phyloP scores from a whole-genome alignment of 2,113 vertebrate species.

The Calypte anna region DNA sequence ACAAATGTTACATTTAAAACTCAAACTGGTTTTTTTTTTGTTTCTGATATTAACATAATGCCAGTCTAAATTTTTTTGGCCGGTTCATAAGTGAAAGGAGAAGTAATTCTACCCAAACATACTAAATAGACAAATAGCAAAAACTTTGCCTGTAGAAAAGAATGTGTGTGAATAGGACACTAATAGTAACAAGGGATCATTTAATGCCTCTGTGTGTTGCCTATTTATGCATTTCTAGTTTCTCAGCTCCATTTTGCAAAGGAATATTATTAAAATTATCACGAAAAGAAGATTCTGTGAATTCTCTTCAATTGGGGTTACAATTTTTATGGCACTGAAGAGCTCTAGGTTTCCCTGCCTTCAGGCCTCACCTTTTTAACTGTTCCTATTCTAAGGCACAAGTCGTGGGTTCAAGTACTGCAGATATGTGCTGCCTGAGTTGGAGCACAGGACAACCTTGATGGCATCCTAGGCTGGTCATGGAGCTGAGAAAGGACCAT shows the following conservation, averaged over 20 bases:
- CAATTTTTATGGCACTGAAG: not conserved
- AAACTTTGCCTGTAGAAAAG: not conserved
- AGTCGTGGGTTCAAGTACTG: not conserved
- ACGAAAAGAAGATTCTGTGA: conserved; percentile 53
- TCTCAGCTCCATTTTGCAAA: conserved; percentile 53
- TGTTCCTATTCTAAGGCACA: not conserved
- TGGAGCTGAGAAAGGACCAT: not conserved
- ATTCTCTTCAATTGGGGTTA: conserved; percentile 38
- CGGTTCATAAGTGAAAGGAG: not conserved
- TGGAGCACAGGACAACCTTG: rapidly evolving
- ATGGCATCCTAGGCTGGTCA: not conserved
- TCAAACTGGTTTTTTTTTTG: not conserved
- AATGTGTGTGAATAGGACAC: not conserved
- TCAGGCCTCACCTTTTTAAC: not conserved
- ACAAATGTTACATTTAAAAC: not conserved
- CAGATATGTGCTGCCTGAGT: not conserved
- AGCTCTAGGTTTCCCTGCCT: not conserved
- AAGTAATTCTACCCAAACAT: not conserved
- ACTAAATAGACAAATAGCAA: not conserved
- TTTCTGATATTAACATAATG: not conserved
- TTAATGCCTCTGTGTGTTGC: conserved; percentile 31
- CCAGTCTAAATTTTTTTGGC: not conserved
- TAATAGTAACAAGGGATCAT: not conserved
- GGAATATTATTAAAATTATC: conserved; percentile 52
- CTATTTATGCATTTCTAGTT: conserved; percentile 56